A percentile compares a stretch with the other conserved stretches of the same genome.
Conservation (phyloP, 2,888 invertebrate species). For the Podotricha telesiphe region DNA sequence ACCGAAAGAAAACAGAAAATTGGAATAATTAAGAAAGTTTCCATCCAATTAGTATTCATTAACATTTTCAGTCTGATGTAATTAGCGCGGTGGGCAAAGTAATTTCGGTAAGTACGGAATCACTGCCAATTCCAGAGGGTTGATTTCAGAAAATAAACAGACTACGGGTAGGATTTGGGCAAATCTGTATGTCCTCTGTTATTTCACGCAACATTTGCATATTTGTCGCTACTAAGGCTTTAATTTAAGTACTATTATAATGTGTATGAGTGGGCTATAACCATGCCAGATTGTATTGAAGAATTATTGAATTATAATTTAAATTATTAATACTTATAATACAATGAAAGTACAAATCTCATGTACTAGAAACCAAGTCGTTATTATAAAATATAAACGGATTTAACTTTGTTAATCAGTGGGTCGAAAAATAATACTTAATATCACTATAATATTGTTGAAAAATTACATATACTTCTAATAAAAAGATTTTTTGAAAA, state of each 20-base stretch:
- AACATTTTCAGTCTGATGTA: constrained; percentile 39
- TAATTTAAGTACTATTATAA: constrained; percentile 16
- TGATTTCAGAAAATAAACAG: constrained; percentile 42
- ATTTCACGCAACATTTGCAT: constrained; percentile 45
- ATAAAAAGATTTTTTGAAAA: too few relatives aligned
- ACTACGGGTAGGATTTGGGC: constrained; percentile 43
- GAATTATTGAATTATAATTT: too few relatives aligned
- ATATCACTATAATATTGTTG: too few relatives aligned
- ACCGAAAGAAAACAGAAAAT: constrained; percentile 26
- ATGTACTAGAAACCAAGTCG: too few relatives aligned
- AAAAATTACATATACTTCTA: too few relatives aligned
- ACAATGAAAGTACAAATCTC: too few relatives aligned
- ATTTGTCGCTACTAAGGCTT: constrained; percentile 34
- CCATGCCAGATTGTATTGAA: background rate
- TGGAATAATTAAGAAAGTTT: constrained; percentile 38
- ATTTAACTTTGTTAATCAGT: too few relatives aligned
- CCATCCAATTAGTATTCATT: constrained; percentile 43
- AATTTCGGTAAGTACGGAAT: constrained; percentile 46
- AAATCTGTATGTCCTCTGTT: constrained; percentile 40
- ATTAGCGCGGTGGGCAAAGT: constrained; percentile 45
- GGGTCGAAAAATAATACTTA: too few relatives aligned
- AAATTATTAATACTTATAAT: too few relatives aligned
- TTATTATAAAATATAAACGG: too few relatives aligned
- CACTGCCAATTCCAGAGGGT: constrained; percentile 44
- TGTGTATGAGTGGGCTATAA: background rate